Evolutionary conservation across 2,888 invertebrate species (phyloP).

Genomic region (Encarsia formosa): DNA sequence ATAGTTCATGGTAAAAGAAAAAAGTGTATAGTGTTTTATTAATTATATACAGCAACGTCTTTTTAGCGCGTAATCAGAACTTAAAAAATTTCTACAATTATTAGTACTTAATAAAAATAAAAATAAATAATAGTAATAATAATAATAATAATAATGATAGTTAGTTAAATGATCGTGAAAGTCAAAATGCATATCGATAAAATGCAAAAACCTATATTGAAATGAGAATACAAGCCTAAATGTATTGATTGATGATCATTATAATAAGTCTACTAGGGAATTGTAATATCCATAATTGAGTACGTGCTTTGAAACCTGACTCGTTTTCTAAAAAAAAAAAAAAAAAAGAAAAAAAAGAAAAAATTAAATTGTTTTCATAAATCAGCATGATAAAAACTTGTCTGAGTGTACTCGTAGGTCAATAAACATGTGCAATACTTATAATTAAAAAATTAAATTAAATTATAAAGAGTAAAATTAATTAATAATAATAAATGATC

Average conservation of each 20-base stretch:
- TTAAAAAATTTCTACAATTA: constrained; percentile 22
- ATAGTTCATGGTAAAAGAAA: constrained; percentile 14
- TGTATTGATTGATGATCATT: constrained; percentile 13
- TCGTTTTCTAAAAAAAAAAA: too few species aligned
- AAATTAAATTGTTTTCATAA: too few species aligned
- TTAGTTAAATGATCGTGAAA: constrained; percentile 21
- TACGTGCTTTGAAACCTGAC: background rate
- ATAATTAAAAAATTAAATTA: too few species aligned
- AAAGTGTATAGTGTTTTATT: constrained; percentile 23
- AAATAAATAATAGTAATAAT: constrained; percentile 3
- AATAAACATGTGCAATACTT: too few species aligned
- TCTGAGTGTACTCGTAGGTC: too few species aligned
- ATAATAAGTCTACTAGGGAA: constrained; percentile 3
- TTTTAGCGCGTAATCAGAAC: constrained; percentile 17
- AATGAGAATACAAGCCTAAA: constrained; percentile 18
- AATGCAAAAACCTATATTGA: constrained; percentile 15
- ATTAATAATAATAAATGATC: too few species aligned
- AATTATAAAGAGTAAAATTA: too few species aligned
- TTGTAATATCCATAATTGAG: constrained; percentile 10
- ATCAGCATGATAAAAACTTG: too few species aligned
- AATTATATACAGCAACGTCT: constrained; percentile 17
- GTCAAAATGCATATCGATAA: constrained; percentile 27
- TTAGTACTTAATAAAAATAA: constrained; percentile 7
- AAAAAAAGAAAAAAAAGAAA: too few species aligned
- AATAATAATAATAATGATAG: constrained; percentile 3